phyloP scores from a whole-genome alignment of 37 sponge, comb jelly and placozoan genomes.

The Cliona cf. orientalis region DNA sequence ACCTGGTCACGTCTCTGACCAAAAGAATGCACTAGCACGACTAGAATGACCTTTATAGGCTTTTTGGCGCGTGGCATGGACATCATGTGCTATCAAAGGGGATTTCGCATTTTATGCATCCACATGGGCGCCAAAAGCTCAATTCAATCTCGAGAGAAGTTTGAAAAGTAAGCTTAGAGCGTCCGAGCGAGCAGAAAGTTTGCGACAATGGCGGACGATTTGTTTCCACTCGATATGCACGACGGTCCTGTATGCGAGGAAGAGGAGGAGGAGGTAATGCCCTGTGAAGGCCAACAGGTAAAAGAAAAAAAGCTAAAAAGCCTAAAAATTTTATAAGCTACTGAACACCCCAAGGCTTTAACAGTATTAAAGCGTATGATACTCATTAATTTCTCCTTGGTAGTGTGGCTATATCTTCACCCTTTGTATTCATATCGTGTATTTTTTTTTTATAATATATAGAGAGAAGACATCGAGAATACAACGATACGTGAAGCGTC shows the following conservation, averaged over 20 bases:
- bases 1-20: neutral
- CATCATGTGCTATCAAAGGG: no score
- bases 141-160: neutral
- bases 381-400: neutral
- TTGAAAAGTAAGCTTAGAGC: neutral
- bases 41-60: no score
- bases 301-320: neutral
- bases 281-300: neutral
- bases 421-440: neutral
- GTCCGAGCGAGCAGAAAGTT: neutral
- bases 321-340: neutral
- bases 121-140: neutral
- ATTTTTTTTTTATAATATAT: neutral
- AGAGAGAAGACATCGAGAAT: constrained; percentile 3
- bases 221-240: constrained; percentile 29
- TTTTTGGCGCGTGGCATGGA: no score
- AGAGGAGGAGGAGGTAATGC: neutral
- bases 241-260: constrained; percentile 5
- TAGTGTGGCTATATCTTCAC: neutral
- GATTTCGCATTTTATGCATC: neutral
- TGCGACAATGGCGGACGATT: constrained; percentile 22
- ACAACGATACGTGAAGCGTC: no score
- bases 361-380: neutral
- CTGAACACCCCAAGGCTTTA: neutral
- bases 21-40: neutral